Evolutionary conservation across 2,888 invertebrate species (phyloP), one percentile per base, ranked within the genome.

Genomic region (Brachynemurus nebulosus): DNA sequence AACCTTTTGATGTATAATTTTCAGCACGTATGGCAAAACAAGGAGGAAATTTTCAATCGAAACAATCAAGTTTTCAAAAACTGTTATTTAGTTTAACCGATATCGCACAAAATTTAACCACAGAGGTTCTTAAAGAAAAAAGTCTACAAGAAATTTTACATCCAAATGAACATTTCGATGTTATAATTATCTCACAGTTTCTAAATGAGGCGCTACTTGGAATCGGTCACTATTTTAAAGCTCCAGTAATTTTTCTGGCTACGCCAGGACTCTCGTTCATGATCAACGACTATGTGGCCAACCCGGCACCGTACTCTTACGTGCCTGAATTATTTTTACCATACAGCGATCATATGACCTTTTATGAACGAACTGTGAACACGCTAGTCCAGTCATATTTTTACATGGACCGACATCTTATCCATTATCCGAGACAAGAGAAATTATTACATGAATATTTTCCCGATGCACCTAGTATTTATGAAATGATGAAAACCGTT

Each of bases 291-390:
- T 61, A 65, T 47, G 62, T 68, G 57, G 71, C 68, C 2, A 57
- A 67, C 38, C 64, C 70, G 2, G 57, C 61, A 1, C 67, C 69
- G 1, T 64, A 64, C 54, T 66, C 72, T 0, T 67, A 66, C 54
- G 63, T 70, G 20, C 69, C 72, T 0, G 66, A 71, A 42, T 59
- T 63, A 8, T 64, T 65, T 45, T 50, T 66, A 40, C 57, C 62
- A 4, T 66, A 57, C 42, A 52, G 60, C 33, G 63, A 69, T 18
- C 56, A 56, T 39, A 70, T 71, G 60, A 69, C 60, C 30, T 74
- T 80, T 48, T 57, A 59, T 53, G 66, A 71, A 51, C 58, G 79
- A 34, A 41, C 56, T 8, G 21, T 50, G 16, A 65, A 64, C 49
- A 53, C 57, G 2, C 20, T 51, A 9, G n/a, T 40, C 2, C 42